These are phyloP conservation scores for Cyaniris semiargus DNA, from an alignment of 2,888 invertebrate species.

Conservation along the genomic window DNA sequence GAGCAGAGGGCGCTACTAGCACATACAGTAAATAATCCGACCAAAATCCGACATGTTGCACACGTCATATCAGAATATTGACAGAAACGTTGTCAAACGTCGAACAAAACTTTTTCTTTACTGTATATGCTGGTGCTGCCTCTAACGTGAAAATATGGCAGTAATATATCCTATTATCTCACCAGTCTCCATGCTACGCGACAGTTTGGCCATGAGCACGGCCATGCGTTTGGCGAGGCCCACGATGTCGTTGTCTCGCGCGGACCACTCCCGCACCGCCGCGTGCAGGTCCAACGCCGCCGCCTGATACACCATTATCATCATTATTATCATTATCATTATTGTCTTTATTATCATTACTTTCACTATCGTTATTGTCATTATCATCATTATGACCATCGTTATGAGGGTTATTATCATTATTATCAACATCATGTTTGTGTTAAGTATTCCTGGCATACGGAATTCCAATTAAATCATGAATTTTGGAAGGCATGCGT, in stretches of 20 bases:
- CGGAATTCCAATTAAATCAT: background rate
- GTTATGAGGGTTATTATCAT: background rate
- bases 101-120: no score
- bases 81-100: no score
- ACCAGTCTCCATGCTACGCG: constrained; percentile 81
- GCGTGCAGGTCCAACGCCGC: constrained; percentile 98
- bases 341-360: background rate
- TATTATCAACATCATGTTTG: background rate
- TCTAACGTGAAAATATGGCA: no score
- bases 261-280: constrained; percentile 99
- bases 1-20: no score
- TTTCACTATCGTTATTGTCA: background rate
- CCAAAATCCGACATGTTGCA: no score
- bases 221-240: constrained; percentile 99
- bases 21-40: no score
- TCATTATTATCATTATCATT: background rate
- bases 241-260: constrained; percentile 98
- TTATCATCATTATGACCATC: background rate
- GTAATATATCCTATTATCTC: constrained; percentile 14
- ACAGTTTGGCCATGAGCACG: constrained; percentile 96
- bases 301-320: constrained; percentile 76
- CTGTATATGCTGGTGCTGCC: no score
- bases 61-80: no score
- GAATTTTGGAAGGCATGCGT: background rate
- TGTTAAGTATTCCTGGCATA: background rate